Base-by-base conservation (phyloP, 2,797 vertebrate genomes). In the Emys orbicularis region DNA sequence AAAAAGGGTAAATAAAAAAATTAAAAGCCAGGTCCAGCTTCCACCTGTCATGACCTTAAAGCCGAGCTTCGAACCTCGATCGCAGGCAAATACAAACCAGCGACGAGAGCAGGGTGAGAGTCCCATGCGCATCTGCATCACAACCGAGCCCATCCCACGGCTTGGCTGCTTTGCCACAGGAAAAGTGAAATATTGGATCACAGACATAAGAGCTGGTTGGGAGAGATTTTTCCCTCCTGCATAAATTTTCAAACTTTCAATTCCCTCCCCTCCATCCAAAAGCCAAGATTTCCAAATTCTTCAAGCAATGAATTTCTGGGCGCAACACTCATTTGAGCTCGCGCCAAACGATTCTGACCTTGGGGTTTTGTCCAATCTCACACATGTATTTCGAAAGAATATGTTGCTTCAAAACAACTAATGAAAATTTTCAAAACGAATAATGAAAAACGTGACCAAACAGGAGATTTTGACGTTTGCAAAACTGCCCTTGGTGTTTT, bases 121-220 rank as follows among this genome's bases (percentile, higher is more conserved):
- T n/a, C 16, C 61, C 18, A 3, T 4, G 2, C 8, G 5, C 8
- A 3, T n/a, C 61, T n/a, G 16, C 34, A 34, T n/a, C 16, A n/a
- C 31, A n/a, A n/a, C 7, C 2, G 16, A n/a, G 34, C 34, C 34
- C 61, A 65, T n/a, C 16, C 34, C 59, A 57, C 25, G 25, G 11
- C 29, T 5, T 12, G 27, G 56, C 56, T 12, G 27, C 31, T 61
- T 95, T 95, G 93, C 76, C 91, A 88, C 85, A 84, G 12, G 29
- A 29, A 61, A 94, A 91, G 93, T 95, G 91, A 79, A 82, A 90
- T 74, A 94, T 16, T 16, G 15, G 31, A 61, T 61, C 59, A 16
- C 29, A 61, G 31, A 16, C 31, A 29, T 29, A 72, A 72, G 19
- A 3, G 19, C n/a, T 72, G 65, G n/a, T 5, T 11, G 19, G 18